phyloP scores from a whole-genome alignment of 2,113 vertebrate genomes.

The Callorhinus ursinus region DNA sequence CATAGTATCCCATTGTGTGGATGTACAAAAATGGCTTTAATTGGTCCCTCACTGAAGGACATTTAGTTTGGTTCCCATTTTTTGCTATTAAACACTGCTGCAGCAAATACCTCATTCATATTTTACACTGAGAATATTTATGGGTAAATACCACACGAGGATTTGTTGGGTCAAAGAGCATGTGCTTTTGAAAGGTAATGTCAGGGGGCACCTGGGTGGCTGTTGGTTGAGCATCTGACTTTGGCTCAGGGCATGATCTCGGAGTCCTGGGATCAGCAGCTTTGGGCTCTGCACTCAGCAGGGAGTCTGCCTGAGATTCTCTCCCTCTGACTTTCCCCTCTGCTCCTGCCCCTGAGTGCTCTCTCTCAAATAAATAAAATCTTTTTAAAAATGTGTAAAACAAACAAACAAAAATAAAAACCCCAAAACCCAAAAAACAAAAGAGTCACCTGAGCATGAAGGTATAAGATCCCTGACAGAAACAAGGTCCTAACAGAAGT shows the following conservation, averaged over 20 bases:
- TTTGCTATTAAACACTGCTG: background rate
- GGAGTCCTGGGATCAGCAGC: background rate
- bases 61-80: background rate
- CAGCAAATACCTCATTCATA: background rate
- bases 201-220: background rate
- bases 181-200: background rate
- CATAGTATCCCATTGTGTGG: background rate
- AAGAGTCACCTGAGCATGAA: background rate
- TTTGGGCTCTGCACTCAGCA: background rate
- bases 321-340: background rate
- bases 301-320: background rate
- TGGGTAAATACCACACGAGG: background rate
- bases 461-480: background rate
- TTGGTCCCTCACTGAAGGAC: background rate
- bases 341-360: background rate
- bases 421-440: background rate
- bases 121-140: constrained; percentile 10
- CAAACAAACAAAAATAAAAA: background rate
- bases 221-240: background rate
- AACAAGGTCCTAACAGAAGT: background rate
- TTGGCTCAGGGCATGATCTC: background rate
- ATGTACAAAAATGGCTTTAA: background rate
- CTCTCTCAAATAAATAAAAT: background rate
- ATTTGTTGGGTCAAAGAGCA: background rate
- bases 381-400: background rate